Percentiles rank a stretch among this genome's conserved stretches.
These are phyloP conservation scores for Spilarctia lutea DNA, from an alignment of 2,888 invertebrate species.

Conservation along the genomic window DNA sequence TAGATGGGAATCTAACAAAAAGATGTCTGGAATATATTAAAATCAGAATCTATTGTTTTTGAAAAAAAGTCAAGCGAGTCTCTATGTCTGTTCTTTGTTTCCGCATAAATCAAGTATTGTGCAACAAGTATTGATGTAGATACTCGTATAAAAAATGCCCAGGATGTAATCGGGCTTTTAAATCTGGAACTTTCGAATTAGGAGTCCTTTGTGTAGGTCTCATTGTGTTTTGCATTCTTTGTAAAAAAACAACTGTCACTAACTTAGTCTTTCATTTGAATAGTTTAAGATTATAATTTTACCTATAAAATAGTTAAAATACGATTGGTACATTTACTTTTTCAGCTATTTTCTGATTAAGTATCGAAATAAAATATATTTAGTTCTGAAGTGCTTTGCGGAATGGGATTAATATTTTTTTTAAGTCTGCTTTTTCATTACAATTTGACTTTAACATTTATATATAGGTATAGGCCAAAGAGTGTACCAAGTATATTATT, in stretches of 20 bases:
- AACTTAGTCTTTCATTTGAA: not conserved
- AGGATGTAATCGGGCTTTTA: not conserved
- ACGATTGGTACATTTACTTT: not conserved
- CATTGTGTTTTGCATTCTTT: not conserved
- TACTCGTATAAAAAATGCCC: not conserved
- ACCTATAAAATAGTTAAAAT: not conserved
- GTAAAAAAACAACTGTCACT: not conserved
- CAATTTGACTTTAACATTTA: not conserved
- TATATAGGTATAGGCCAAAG: too few species aligned
- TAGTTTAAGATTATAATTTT: not conserved
- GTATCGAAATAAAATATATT: not conserved
- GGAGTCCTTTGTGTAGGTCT: not conserved
- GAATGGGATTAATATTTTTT: not conserved
- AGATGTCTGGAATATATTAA: conserved; percentile 26
- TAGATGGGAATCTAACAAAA: conserved; percentile 38
- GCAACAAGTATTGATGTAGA: not conserved
- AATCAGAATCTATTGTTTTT: conserved; percentile 26
- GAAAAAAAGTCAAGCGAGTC: conserved; percentile 34
- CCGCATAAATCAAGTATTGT: conserved; percentile 13
- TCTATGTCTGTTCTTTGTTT: conserved; percentile 44
- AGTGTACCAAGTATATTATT: not conserved
- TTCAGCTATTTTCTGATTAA: not conserved
- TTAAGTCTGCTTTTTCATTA: not conserved
- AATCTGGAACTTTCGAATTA: not conserved
- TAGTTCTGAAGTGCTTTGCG: not conserved